Base-by-base conservation (phyloP, 2,797 vertebrate species). In the Aulostomus chinensis region DNA sequence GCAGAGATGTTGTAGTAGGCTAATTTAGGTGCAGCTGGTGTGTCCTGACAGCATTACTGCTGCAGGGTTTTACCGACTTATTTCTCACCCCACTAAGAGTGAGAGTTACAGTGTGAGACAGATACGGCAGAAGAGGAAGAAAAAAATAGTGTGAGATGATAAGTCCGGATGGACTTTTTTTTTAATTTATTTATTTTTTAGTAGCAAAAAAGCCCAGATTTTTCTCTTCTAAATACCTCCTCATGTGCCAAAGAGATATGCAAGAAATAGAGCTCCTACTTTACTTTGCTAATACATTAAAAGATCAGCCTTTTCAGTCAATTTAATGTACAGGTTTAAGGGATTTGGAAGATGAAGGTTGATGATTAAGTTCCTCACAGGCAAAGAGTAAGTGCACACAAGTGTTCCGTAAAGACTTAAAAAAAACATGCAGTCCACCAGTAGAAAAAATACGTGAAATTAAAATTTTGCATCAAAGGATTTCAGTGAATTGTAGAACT, bases 21-120 rank as follows among this genome's bases (percentile, higher is more conserved):
- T 49, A 64, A 77, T 45, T 49, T 49, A 68, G 56, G 35, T 12
- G 52, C 47, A 57, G 36, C 52, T 51, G 62, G 73, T 78, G 48
- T 51, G 38, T 36, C 71, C 57, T 77, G 77, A 67, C 79, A 74
- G 61, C 24, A 34, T 76, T 69, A 65, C 40, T 40, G 54, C 81
- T 76, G 46, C 57, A 62, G 60, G 75, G 48, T 28, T 35, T 9
- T 17, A 56, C 45, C 2, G 13, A 34, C 65, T 66, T 62, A 67
- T 65, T 39, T 61, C 26, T 42, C 5, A 25, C 25, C 39, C 39
- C 11, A 45, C 17, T 35, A 2, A 24, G 15, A 65, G 43, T 52
- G 57, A 14, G 57, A 71, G 50, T 47, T 40, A 26, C 22, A 14
- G 35, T 38, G 22, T 13, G 38, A 42, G 47, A 67, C 16, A 14